A percentile compares a stretch with the other conserved stretches of the same genome.
Conservation (phyloP, 2,797 vertebrate species). For the Gymnodraco acuticeps region DNA sequence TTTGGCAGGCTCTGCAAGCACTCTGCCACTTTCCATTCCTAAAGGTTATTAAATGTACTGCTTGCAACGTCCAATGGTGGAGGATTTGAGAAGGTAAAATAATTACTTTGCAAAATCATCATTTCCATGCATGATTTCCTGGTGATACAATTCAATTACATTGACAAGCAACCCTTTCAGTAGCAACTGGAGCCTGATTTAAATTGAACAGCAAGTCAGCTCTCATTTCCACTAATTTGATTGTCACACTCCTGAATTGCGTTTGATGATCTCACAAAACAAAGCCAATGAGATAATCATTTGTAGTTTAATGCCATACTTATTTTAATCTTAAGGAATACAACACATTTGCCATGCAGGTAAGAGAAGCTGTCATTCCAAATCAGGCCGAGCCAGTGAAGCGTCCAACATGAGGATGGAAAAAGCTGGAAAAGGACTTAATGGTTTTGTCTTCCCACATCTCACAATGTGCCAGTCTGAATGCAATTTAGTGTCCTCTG, state of each 20-base stretch:
- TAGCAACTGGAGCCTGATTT: constrained; percentile 76
- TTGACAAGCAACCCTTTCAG: constrained; percentile 71
- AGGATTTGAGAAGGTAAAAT: constrained; percentile 48
- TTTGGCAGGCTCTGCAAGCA: constrained; percentile 51
- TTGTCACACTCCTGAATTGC: constrained; percentile 79
- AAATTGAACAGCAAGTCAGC: constrained; percentile 79
- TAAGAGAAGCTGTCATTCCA: constrained; percentile 68
- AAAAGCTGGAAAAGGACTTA: constrained; percentile 57
- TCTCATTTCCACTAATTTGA: constrained; percentile 82
- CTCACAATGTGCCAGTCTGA: constrained; percentile 48
- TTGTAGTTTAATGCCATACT: constrained; percentile 60
- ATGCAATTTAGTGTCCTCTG: constrained; percentile 60
- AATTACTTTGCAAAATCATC: constrained; percentile 66
- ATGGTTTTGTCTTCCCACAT: constrained; percentile 68
- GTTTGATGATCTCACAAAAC: constrained; percentile 77
- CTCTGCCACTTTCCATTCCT: constrained; percentile 40
- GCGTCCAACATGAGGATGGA: constrained; percentile 52
- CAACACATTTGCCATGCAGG: constrained; percentile 54
- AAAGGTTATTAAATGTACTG: constrained; percentile 45
- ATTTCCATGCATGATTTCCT: constrained; percentile 73
- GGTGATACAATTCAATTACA: constrained; percentile 76
- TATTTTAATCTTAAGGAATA: constrained; percentile 67
- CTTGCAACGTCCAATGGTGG: constrained; percentile 27
- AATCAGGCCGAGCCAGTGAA: constrained; percentile 61
- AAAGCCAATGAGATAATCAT: constrained; percentile 75